Conservation (phyloP, 2,888 invertebrate species). For the Thecocarcelia acutangulata region DNA sequence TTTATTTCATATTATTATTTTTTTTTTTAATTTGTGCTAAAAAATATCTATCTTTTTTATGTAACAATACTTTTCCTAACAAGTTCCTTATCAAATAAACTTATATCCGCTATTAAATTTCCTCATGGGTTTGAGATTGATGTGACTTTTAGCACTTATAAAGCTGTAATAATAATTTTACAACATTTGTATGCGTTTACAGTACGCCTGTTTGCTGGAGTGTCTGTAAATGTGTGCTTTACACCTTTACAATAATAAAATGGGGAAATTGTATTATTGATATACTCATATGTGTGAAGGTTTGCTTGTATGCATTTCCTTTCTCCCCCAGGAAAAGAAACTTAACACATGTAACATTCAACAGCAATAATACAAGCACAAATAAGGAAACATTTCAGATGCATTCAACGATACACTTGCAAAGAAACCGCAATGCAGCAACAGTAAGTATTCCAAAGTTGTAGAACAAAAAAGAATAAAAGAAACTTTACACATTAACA, state of each 20-base stretch:
- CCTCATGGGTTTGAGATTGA: slow-evolving; percentile 36
- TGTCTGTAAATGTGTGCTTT: slow-evolving; percentile 12
- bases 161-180: slow-evolving; percentile 48
- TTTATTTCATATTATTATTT: too few species aligned
- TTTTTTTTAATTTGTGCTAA: too few species aligned
- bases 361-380: slow-evolving; percentile 5
- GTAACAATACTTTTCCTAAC: neutral
- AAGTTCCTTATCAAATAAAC: slow-evolving; percentile 19
- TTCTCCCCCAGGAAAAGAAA: slow-evolving; percentile 39
- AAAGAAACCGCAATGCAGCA: slow-evolving; percentile 22
- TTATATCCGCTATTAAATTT: slow-evolving; percentile 41
- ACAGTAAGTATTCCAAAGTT: slow-evolving; percentile 2
- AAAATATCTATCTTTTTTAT: neutral
- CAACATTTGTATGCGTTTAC: slow-evolving; percentile 17
- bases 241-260: slow-evolving; percentile 55
- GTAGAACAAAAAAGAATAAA: neutral
- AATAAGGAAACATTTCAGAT: slow-evolving; percentile 22
- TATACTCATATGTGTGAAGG: slow-evolving; percentile 38
- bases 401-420: neutral
- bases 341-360: slow-evolving; percentile 45
- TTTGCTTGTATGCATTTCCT: slow-evolving; percentile 27
- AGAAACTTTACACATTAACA: slow-evolving; percentile 34
- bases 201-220: neutral
- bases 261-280: slow-evolving; percentile 60
- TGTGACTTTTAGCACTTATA: slow-evolving; percentile 59